Evolutionary conservation across 2,888 invertebrate species (phyloP), one percentile per base, ranked within the genome.

Genomic region (Drosophila lutescens): DNA sequence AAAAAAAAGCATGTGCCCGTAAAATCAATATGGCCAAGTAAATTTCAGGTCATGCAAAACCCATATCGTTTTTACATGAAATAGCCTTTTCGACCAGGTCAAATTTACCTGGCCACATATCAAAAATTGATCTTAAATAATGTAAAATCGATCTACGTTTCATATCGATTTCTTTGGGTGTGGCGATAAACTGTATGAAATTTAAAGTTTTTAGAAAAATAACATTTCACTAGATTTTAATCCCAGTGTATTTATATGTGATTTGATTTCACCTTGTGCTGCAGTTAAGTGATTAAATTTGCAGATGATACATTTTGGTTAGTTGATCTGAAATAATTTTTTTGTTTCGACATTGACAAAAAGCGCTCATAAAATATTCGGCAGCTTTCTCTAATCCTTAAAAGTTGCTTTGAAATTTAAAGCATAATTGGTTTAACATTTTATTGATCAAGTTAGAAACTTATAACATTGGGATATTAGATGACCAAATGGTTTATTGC

Each of bases 401-500:
- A 15, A 15, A 15, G 9, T 8, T 41, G 9, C 40, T 41, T n/a
- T 17, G 6, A 41, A 17, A 17, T 17, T 41, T 17, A 3, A 15
- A 17, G 3, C 17, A 2, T 15, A 20, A 44, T 20, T 15, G 15
- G n/a, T 30, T 49, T 32, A 15, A 2, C 20, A 10, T 12, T 9
- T 20, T 12, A 12, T 17, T n/a, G n/a, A n/a, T 46, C 23, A 30
- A 8, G 30, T 8, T 30, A 30, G 6, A 30, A 30, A 8, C 8
- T 30, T 8, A 8, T 30, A 7, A 7, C 7, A 30, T 30, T 7
- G 8, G 30, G 73, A 80, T 79, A 73, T 82, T 79, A 67, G 47
- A 85, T 73, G 57, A 62, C 26, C 6, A 26, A 26, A 26, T 26
- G 5, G 1, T 5, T 6, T 26, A 26, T 6, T 26, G 6, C 20